Base-by-base conservation (phyloP, 2,888 invertebrate species). In the Crematogaster levior region DNA sequence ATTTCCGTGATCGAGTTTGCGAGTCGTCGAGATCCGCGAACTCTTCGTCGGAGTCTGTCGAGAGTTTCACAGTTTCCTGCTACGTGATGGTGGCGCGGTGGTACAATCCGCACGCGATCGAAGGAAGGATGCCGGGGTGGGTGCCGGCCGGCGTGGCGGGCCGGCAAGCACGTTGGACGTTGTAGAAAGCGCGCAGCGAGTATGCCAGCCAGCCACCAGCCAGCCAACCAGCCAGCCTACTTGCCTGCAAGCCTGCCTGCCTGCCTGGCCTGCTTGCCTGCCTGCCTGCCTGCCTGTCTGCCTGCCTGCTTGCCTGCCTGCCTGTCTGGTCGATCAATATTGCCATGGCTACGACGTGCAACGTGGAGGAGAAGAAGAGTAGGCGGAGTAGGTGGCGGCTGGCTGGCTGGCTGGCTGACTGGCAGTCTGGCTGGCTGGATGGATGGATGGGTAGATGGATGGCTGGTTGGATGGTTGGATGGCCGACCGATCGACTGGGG, bases 261-360 rank as follows among this genome's bases (percentile, higher is more conserved):
- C 10, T 34, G 77, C 65, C 77, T 86, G 87, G 77, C 65, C 77
- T 86, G 87, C 88, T 83, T 84, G 86, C 85, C 81, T 83, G 84
- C 81, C 81, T 86, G 87, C 89, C 15, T 73, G 86, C 87, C 84
- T 84, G 85, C 83, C 87, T 85, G 90, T 81, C 12, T 27, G 75
- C 63, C 75, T 86, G 87, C 88, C 84, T 83, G 86, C 85, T 81
- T 83, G 85, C 81, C 84, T 85, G 87, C 89, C 46, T 73, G 86
- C 88, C 85, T 84, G 85, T 82, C 87, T 85, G 90, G 81, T 86
- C 88, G 93, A 93, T 93, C 93, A 93, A 93, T 93, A 93, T 93
- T 93, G 92, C 93, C 93, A 93, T 93, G 93, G 85, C 90, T 92
- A 93, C 93, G 91, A 85, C 90, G 91, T 88, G 89, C 92, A 92